Percentiles rank a stretch among this genome's conserved stretches.
Conservation (phyloP, 35 echinoderm and acorn worm genomes). For the Hemicentrotus pulcherrimus region DNA sequence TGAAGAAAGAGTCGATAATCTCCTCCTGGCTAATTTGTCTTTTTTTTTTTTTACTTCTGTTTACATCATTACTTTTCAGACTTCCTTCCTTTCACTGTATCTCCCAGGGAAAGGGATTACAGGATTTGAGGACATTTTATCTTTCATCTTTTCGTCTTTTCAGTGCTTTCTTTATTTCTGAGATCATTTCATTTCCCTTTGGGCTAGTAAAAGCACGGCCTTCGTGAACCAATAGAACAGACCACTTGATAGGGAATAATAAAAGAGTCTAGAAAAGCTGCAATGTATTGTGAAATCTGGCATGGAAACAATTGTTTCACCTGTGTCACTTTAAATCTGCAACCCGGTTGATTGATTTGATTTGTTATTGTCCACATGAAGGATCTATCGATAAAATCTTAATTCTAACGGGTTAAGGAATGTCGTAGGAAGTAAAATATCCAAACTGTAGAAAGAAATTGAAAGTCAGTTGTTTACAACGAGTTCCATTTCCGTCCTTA, state of each 20-base stretch:
- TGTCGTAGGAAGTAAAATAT: background rate
- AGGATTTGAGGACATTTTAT: background rate
- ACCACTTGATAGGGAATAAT: background rate
- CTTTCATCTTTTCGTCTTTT: background rate
- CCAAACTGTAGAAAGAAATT: background rate
- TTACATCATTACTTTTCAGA: background rate
- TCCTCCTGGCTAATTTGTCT: background rate
- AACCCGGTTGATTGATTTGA: background rate
- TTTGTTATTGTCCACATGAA: constrained; percentile 10
- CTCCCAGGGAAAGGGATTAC: background rate
- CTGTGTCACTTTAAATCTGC: background rate
- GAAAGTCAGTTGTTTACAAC: background rate
- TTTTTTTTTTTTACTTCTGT: background rate
- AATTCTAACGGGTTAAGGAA: background rate
- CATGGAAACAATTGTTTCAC: background rate
- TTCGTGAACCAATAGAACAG: background rate
- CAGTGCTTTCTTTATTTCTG: background rate
- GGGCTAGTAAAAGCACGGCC: background rate
- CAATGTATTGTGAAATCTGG: background rate
- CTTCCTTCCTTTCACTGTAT: background rate
- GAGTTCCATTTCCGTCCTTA: background rate
- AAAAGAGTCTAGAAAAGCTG: background rate
- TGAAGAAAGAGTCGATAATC: background rate
- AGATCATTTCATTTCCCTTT: background rate
- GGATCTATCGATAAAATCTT: background rate